Base-by-base conservation (phyloP, 2,113 vertebrate species). In the Dunckerocampus dactyliophorus region DNA sequence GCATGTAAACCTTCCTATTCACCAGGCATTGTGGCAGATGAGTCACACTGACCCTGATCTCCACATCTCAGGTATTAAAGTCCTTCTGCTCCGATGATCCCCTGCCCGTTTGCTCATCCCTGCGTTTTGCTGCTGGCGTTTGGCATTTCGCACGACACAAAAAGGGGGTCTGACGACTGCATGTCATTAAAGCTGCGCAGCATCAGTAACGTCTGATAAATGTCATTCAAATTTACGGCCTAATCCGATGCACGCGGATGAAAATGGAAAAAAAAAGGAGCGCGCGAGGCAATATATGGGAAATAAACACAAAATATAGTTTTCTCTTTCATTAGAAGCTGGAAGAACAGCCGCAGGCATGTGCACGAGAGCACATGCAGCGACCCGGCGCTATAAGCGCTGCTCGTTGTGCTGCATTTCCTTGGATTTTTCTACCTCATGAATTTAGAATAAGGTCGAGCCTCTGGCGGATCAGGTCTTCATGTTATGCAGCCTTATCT, bases 371-470 rank as follows among this genome's bases (percentile, higher is more conserved):
- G 24, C 24, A 10, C 55, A 47, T 22, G 47, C 21, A 43, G 21
- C n/a, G 1, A 13, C 31, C 19, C 1, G 9, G 31, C n/a, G 34
- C 12, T 8, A 42, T 20, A 39, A 14, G 34, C 34, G 31, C 17
- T 47, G 31, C 66, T 76, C 65, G 67, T 68, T 59, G 62, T 67
- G 67, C 62, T 57, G 71, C 59, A 62, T 74, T 69, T 59, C n/a
- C 59, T 67, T 71, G 59, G 63, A 56, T 79, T 74, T 43, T 77
- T 65, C 72, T 20, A 46, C 60, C 42, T 72, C 65, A 76, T 80
- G 72, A 80, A 76, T 80, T 76, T 59, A 59, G 54, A 81, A 71
- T 22, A 58, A 48, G 71, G 54, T 69, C 21, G 2, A 4, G 52
- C 19, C 53, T 74, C 59, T 58, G 57, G 34, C 72, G 31, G 58